Evolutionary conservation across 2,888 invertebrate species (phyloP), one percentile per base, ranked within the genome.

Genomic region (Fragum whitleyi): DNA sequence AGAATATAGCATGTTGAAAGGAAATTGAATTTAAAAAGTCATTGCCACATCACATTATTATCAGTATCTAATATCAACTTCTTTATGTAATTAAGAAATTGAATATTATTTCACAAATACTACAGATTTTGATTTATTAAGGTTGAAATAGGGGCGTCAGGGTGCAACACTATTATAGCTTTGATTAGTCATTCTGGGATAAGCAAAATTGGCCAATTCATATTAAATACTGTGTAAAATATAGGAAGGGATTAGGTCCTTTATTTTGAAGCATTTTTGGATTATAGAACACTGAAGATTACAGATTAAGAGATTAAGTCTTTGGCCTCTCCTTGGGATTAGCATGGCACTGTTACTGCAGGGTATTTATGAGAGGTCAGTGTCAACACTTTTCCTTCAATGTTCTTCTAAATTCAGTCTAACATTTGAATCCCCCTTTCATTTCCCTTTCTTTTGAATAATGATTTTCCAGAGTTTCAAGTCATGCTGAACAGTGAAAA

Each of bases 291-390:
- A 32, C 42, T 23, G 47, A 47, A 65, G 65, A 65, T 65, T 65
- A 65, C 26, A 42, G 65, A 65, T 65, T 65, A 65, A 42, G 21
- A 65, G 65, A 65, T 65, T 65, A 65, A 65, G 65, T 39, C 65
- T 26, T 65, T 39, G 65, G 65, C 65, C 65, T 39, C 42, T 65
- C 65, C 65, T 65, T 36, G 23, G 42, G 65, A 65, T 65, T 65
- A 65, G 16, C 42, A 23, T 65, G 47, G 65, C 65, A 65, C 65
- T 42, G 65, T 65, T 65, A 65, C 29, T 36, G 32, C 32, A 36
- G n/a, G 62, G 23, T 36, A 36, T 62, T 62, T 11, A 28, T 36
- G 65, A 65, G 42, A 39, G 42, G 14, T 65, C 42, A 23, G 42
- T 65, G 65, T 65, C 65, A 65, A 65, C 65, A 65, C 65, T 65